Evolutionary conservation across 2,113 vertebrate genomes (phyloP), one percentile per base, ranked within the genome.

Genomic region (Engystomops pustulosus): DNA sequence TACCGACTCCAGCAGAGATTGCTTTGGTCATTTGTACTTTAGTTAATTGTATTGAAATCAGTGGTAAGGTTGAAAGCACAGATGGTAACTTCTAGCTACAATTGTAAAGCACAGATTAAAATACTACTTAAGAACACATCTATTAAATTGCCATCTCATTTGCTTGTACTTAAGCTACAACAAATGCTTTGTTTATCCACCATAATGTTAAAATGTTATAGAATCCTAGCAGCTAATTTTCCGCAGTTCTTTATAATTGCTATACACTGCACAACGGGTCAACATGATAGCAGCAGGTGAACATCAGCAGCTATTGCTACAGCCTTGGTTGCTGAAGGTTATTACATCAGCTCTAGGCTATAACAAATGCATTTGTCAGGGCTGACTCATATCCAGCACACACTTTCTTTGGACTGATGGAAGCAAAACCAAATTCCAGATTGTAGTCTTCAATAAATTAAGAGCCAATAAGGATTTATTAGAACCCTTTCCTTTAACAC

Each of bases 31-130:
- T n/a, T n/a, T 60, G 51, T 58, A 78, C 34, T 41, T 78, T 17
- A 34, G 27, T 34, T 25, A 36, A 55, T 55, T 77, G 25, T 76
- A 58, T 23, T 30, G n/a, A 77, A 38, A 58, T 23, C 49, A 55
- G 18, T 34, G 11, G 23, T 47, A 72, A 72, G 23, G 23, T 27
- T 74, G 1, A 60, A 36, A 58, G 75, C 51, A 60, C 75, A 78
- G 75, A 78, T 78, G 75, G 75, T 60, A 60, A 23, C 11, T 32
- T 41, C 34, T 25, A 60, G n/a, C 30, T 78, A 32, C 8, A 60
- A 62, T 45, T 62, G 23, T 79, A 58, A 62, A n/a, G n/a, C 53
- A 60, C 58, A 79, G 77, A 79, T 79, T 65, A 79, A 79, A 79
- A 62, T 45, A 32, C 58, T 60, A 32, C 77, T 65, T 65, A 79